Percentiles rank a stretch among this genome's conserved stretches.
These are phyloP conservation scores for Nixonia krombeini DNA, from an alignment of 1,140 invertebrate species.

Conservation along the genomic window DNA sequence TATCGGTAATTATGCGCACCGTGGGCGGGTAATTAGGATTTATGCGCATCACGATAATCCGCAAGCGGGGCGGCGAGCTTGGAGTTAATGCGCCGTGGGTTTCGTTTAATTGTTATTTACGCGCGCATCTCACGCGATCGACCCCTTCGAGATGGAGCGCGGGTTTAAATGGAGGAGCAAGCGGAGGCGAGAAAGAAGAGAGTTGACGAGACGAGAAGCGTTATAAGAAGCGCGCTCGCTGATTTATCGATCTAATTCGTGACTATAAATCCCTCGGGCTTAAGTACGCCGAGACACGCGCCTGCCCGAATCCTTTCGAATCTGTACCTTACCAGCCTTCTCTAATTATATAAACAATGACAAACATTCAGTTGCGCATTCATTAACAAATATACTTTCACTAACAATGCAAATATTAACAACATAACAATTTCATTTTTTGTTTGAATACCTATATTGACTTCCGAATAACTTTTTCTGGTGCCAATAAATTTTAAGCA, in stretches of 20 bases:
- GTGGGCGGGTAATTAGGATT: constrained; percentile 64
- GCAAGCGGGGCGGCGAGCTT: constrained; percentile 32
- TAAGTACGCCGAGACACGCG: constrained; percentile 44
- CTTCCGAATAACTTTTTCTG: too few species aligned
- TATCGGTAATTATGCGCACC: constrained; percentile 60
- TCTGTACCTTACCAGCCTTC: too few species aligned
- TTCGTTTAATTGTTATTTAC: constrained; percentile 67
- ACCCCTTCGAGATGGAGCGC: constrained; percentile 11
- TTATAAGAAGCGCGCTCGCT: constrained; percentile 38
- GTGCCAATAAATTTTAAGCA: too few species aligned
- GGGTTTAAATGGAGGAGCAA: not conserved
- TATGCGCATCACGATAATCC: constrained; percentile 61
- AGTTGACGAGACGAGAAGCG: constrained; percentile 25
- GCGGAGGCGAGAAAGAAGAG: constrained; percentile 9
- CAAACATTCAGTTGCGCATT: too few species aligned
- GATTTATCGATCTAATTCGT: constrained; percentile 41
- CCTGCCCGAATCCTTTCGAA: too few species aligned
- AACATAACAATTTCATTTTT: too few species aligned
- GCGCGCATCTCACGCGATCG: constrained; percentile 60
- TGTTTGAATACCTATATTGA: too few species aligned
- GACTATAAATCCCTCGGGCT: constrained; percentile 29
- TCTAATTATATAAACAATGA: too few species aligned
- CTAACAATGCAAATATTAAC: too few species aligned
- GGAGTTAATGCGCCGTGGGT: constrained; percentile 48
- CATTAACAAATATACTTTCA: too few species aligned